Percentiles rank a stretch among this genome's conserved stretches.
These are phyloP conservation scores for Melanotaenia trifasciata DNA, from an alignment of 2,797 vertebrate genomes.

Conservation along the genomic window DNA sequence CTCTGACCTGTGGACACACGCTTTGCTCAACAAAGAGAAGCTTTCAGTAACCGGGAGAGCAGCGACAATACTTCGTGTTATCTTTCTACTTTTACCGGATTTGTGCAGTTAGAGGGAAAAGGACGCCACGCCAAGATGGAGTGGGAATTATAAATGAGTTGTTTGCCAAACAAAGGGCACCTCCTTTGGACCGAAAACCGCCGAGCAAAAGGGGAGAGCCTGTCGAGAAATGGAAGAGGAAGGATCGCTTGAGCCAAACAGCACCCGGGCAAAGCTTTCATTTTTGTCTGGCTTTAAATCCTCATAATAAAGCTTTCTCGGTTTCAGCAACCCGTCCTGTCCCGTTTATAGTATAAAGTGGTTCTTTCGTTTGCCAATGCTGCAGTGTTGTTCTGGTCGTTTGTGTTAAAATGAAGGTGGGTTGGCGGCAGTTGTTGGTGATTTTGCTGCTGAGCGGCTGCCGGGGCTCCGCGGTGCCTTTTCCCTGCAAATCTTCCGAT, in stretches of 20 bases:
- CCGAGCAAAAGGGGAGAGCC: constrained; percentile 45
- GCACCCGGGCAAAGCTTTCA: constrained; percentile 47
- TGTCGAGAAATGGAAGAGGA: constrained; percentile 76
- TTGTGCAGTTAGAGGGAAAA: not conserved
- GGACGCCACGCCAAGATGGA: constrained; percentile 21
- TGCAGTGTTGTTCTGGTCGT: constrained; percentile 25
- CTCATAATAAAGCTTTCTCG: constrained; percentile 24
- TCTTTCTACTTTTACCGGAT: not conserved
- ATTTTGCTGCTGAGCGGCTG: constrained; percentile 67
- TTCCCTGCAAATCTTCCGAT: constrained; percentile 89
- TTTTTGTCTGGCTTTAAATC: constrained; percentile 31
- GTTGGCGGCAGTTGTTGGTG: constrained; percentile 62
- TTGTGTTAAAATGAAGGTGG: constrained; percentile 74
- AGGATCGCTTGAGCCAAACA: constrained; percentile 48
- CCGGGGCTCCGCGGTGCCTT: constrained; percentile 66
- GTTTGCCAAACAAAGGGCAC: constrained; percentile 76
- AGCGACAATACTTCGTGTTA: not conserved
- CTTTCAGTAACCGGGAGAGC: constrained; percentile 41
- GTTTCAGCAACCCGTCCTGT: constrained; percentile 1
- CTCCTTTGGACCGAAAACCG: constrained; percentile 52
- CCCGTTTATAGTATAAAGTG: constrained; percentile 9
- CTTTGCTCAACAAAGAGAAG: constrained; percentile 70
- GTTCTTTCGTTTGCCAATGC: constrained; percentile 39
- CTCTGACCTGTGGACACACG: constrained; percentile 49
- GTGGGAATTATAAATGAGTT: constrained; percentile 55